These are phyloP conservation scores for Machimus rusticus DNA, from an alignment of 2,888 invertebrate genomes.

Conservation along the genomic window DNA sequence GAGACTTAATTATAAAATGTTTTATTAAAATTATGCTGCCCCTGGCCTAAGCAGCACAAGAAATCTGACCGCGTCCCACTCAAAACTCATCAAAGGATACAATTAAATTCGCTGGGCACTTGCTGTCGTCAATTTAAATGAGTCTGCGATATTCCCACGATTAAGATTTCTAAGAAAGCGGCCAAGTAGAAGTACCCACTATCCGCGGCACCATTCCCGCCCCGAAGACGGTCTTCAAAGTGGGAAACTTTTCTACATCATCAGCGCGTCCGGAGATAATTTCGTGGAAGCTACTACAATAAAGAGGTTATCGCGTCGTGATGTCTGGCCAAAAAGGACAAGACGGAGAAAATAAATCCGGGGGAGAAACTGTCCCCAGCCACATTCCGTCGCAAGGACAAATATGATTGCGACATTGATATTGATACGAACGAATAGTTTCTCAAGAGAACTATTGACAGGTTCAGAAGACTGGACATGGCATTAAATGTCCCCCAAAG, in stretches of 20 bases:
- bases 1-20: background rate
- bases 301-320: conserved; percentile 18
- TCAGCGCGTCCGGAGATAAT: background rate
- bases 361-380: background rate
- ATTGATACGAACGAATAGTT: background rate
- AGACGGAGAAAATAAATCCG: background rate
- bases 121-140: conserved; percentile 3
- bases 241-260: conserved; percentile 1
- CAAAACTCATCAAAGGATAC: background rate
- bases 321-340: background rate
- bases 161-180: background rate
- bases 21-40: background rate
- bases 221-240: background rate
- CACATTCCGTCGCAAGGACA: background rate
- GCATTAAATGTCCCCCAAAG: background rate
- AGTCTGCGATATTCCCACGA: background rate
- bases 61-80: background rate
- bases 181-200: background rate
- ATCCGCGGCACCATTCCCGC: background rate
- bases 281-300: background rate
- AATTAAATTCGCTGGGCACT: background rate
- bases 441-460: background rate
- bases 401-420: conserved; percentile 25
- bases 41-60: background rate
- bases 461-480: background rate